phyloP scores from a whole-genome alignment of 2,888 invertebrate species.

The Diarsia brunnea region DNA sequence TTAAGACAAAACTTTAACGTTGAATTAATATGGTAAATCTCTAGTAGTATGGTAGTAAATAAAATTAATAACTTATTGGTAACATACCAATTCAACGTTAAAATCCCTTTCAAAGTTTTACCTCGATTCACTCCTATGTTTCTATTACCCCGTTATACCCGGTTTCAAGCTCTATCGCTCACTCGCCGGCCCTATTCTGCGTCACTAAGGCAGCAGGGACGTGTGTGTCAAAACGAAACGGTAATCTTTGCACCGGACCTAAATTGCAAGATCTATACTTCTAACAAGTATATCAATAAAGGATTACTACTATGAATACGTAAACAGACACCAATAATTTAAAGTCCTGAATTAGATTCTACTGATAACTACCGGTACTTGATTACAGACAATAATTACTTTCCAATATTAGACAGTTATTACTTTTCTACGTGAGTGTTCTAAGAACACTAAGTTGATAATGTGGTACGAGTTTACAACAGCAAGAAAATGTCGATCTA shows the following conservation, averaged over 20 bases:
- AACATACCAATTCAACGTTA: not conserved
- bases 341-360: not conserved
- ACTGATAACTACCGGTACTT: not conserved
- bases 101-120: not conserved
- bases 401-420: not conserved
- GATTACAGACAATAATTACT: conserved; percentile 3
- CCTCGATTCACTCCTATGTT: not conserved
- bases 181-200: not conserved
- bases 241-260: not conserved
- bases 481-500: not conserved
- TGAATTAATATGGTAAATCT: no score
- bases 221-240: not conserved
- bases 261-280: not conserved
- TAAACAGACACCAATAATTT: not conserved
- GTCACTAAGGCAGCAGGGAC: not conserved
- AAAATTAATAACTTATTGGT: not conserved
- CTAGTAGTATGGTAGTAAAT: not conserved
- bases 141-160: not conserved
- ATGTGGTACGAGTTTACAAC: not conserved
- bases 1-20: no score
- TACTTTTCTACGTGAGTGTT: not conserved
- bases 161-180: not conserved
- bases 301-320: not conserved
- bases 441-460: not conserved
- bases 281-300: not conserved